Conservation (phyloP, 2,113 vertebrate genomes). For the Hymenochirus boettgeri region DNA sequence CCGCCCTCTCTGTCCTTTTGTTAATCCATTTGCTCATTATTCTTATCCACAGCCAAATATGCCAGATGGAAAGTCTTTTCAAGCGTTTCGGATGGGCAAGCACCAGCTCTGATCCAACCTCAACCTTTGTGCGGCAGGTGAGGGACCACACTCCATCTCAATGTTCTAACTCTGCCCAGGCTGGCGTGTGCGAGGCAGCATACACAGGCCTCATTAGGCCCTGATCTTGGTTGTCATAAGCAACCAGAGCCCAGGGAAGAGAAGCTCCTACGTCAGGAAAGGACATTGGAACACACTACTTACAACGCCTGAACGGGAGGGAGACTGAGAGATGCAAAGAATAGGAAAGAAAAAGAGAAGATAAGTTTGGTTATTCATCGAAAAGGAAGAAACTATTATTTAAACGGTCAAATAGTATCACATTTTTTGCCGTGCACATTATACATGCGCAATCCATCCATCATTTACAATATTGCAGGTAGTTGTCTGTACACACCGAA, state of each 20-base stretch:
- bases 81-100: constrained; percentile 91
- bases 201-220: constrained; percentile 32
- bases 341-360: constrained; percentile 6
- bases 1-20: not conserved
- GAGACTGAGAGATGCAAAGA: constrained; percentile 3
- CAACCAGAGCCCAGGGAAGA: constrained; percentile 38
- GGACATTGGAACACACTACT: constrained; percentile 38
- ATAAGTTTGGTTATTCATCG: too few relatives aligned
- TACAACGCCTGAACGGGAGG: constrained; percentile 30
- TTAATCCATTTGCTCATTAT: not conserved
- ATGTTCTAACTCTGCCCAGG: constrained; percentile 14
- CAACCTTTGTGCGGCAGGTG: constrained; percentile 94
- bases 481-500: too few relatives aligned
- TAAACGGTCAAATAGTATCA: too few relatives aligned
- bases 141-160: constrained; percentile 39
- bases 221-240: constrained; percentile 33
- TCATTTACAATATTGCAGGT: too few relatives aligned
- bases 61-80: constrained; percentile 89
- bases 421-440: too few relatives aligned
- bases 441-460: too few relatives aligned
- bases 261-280: constrained; percentile 41
- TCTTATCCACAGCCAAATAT: constrained; percentile 76
- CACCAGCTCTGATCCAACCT: constrained; percentile 95
- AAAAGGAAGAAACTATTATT: too few relatives aligned
- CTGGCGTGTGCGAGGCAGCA: constrained; percentile 10